These are phyloP conservation scores for Mastacembelus armatus DNA, from an alignment of 2,797 vertebrate genomes.

Conservation along the genomic window DNA sequence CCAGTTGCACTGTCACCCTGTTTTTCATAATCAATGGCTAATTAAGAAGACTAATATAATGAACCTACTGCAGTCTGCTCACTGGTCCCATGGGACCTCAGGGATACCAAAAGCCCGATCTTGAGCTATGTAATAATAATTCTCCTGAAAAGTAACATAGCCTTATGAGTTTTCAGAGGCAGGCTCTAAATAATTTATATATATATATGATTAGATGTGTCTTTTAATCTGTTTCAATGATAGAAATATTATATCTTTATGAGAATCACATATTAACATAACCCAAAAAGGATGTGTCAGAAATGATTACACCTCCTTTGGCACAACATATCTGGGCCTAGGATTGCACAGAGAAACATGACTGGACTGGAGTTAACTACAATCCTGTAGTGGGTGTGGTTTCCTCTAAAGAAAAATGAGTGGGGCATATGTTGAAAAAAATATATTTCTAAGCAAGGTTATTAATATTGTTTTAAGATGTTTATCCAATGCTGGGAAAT, in stretches of 20 bases:
- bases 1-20: too few relatives aligned
- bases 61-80: conserved; percentile 5
- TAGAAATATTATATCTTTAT: conserved; percentile 12
- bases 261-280: conserved; percentile 6
- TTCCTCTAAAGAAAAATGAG: too few relatives aligned
- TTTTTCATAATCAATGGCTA: background rate
- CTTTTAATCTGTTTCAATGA: conserved; percentile 59
- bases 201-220: too few relatives aligned
- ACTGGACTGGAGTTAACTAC: too few relatives aligned
- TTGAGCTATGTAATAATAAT: conserved; percentile 20
- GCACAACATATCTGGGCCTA: conserved; percentile 26
- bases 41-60: background rate
- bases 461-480: too few relatives aligned
- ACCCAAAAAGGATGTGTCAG: background rate
- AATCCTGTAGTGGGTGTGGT: too few relatives aligned
- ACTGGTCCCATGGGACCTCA: conserved; percentile 19
- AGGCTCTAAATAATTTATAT: conserved; percentile 46
- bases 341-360: too few relatives aligned
- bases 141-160: conserved; percentile 38
- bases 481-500: too few relatives aligned
- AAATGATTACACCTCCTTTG: conserved; percentile 8
- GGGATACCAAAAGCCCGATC: conserved; percentile 19
- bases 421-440: too few relatives aligned
- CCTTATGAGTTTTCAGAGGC: conserved; percentile 62
- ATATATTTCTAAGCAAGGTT: too few relatives aligned